Base-by-base conservation (phyloP, 2,888 invertebrate species). In the Ommatoiulus sabulosus region DNA sequence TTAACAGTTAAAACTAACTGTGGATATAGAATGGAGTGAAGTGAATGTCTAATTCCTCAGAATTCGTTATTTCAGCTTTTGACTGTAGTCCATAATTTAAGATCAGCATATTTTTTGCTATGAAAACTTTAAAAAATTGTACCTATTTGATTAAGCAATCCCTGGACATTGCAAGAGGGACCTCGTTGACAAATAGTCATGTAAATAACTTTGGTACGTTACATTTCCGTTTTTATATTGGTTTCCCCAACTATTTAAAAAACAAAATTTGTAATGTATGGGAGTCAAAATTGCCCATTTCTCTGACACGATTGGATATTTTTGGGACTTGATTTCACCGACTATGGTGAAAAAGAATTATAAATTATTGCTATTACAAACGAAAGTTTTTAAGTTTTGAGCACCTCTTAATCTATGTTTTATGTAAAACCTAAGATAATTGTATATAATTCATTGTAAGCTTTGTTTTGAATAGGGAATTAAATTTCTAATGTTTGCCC, bases 21-120 rank as follows among this genome's bases (percentile, higher is more conserved):
- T 63, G 7, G 15, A 63, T 17, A 63, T 35, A 35, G 35, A 35
- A 35, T 35, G 35, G 52, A 52, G 52, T 3, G 52, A 52, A 52
- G 15, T 52, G 52, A 52, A n/a, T 63, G 17, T 63, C 72, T 7
- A 72, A 24, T 20, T 24, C 72, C 6, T 72, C 10, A 20, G 72
- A 72, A n/a, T 72, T 72, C 72, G 72, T 72, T 72, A 63, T 63
- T 24, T 72, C 72, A 72, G 72, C n/a, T 72, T 63, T 72, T 24
- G 80, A 80, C 80, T 80, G 80, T 80, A 80, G 24, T 15, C 35
- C 80, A 80, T 35, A 80, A 80, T 35, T 80, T 80, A 80, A 72
- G 7, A 80, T 80, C 10, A 3, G 35, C 80, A 15, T 80, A 80
- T 80, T 80, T 80, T 80, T 80, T 80, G 80, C 80, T 80, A 35